Base-by-base conservation (phyloP, 2,888 invertebrate species). In the Thymelicus sylvestris region DNA sequence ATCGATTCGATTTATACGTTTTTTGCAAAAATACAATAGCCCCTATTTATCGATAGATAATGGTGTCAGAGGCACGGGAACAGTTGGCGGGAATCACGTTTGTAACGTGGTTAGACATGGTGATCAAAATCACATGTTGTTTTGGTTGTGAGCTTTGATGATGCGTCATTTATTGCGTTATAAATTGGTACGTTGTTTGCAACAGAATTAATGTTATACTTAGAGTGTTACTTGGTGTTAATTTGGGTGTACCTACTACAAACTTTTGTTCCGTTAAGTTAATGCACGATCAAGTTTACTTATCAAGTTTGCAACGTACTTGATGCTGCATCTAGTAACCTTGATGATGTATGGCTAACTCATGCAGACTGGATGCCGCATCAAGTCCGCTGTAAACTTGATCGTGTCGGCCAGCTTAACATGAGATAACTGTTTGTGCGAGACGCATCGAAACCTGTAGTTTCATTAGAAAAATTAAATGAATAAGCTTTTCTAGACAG, bases 1-100 rank as follows among this genome's bases (percentile, higher is more conserved):
- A 92, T 93, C 90, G 93, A 92, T 92, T 92, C 90, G 90, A 92
- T 93, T 90, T 92, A 90, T 92, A 87, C 85, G 83, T 91, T 92
- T 93, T 93, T 92, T 90, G 87, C 78, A 79, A 83, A 82, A 84
- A 80, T 83, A 91, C 91, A 92, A 92, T 86, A 79, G 88, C 82
- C 85, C 85, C 86, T 86, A 88, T 89, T 89, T 92, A 93, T 93
- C 85, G 92, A 92, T 83, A 90, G 91, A 92, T 91, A 92, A 93
- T 92, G 81, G 87, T 81, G 82, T 77, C 79, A 81, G 71, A 82
- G 78, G 81, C 82, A 78, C 80, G 80, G 86, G 80, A 90, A 91
- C 92, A 92, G 89, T 92, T 92, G 93, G 90, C 83, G 81, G 84
- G 83, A 83, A 88, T 86, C 87, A 86, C 87, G 86, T 82, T 86